Percentiles rank a stretch among this genome's conserved stretches.
These are phyloP conservation scores for Sebastes diploproa DNA, from an alignment of 2,797 vertebrate species.

Conservation along the genomic window DNA sequence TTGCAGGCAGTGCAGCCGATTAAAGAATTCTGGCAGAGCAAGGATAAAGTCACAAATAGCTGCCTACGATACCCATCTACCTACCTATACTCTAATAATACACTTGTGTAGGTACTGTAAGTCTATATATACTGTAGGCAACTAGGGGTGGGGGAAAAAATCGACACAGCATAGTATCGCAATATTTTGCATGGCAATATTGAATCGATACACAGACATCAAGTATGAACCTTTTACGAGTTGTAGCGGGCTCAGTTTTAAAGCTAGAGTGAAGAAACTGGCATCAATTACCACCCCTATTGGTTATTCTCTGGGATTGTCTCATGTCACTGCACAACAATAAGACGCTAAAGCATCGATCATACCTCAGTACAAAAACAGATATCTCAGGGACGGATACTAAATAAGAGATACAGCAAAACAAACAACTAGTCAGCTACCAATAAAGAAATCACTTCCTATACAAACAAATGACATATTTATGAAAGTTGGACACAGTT, in stretches of 20 bases:
- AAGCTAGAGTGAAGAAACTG: rapidly evolving
- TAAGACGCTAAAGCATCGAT: background rate
- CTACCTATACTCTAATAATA: background rate
- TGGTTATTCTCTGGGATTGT: rapidly evolving
- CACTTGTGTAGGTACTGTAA: background rate
- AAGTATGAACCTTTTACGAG: too few species aligned
- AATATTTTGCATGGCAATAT: too few species aligned
- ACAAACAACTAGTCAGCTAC: background rate
- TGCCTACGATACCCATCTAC: background rate
- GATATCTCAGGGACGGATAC: background rate
- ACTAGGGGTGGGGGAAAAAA: too few species aligned
- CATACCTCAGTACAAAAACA: background rate
- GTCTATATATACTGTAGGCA: too few species aligned
- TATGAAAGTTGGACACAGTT: too few species aligned
- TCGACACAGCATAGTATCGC: too few species aligned
- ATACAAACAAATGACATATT: too few species aligned
- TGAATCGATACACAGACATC: too few species aligned
- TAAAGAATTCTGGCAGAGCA: background rate
- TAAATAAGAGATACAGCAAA: too few species aligned
- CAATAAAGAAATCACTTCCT: background rate
- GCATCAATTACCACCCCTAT: too few species aligned
- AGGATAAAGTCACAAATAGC: background rate
- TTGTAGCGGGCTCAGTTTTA: too few species aligned
- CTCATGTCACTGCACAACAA: background rate
- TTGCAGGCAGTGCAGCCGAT: background rate